phyloP scores from a whole-genome alignment of 1,140 invertebrate genomes.

The Periplaneta americana region DNA sequence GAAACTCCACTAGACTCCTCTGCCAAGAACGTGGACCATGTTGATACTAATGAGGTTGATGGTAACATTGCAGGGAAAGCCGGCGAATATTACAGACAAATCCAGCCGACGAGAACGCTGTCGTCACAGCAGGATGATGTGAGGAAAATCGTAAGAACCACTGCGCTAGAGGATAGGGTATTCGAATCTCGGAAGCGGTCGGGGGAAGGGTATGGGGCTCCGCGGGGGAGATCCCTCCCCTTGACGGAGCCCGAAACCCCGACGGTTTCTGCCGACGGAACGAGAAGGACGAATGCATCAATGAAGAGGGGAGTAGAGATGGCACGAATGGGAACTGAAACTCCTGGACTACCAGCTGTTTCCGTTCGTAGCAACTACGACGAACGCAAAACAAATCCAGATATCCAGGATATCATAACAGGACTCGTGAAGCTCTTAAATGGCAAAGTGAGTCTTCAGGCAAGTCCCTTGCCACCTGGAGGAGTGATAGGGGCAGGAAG shows the following conservation, averaged over 20 bases:
- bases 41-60: neutral
- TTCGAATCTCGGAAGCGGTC: neutral
- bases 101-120: conserved; percentile 8
- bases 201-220: conserved; percentile 13
- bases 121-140: neutral
- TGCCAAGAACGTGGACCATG: neutral
- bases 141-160: neutral
- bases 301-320: neutral
- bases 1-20: neutral
- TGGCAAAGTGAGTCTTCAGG: conserved; percentile 57
- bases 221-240: conserved; percentile 6
- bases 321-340: neutral
- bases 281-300: neutral
- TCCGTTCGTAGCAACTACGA: neutral
- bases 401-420: conserved; percentile 87
- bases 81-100: neutral
- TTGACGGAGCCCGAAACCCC: conserved; percentile 2
- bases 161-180: neutral
- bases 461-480: conserved; percentile 39
- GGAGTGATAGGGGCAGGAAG: conserved; percentile 24
- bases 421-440: conserved; percentile 84
- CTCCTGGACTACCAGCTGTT: neutral
- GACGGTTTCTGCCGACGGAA: conserved; percentile 1
- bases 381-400: conserved; percentile 40
- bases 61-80: neutral